phyloP scores from a whole-genome alignment of 2,888 invertebrate species.

The Isotomurus palustris region DNA sequence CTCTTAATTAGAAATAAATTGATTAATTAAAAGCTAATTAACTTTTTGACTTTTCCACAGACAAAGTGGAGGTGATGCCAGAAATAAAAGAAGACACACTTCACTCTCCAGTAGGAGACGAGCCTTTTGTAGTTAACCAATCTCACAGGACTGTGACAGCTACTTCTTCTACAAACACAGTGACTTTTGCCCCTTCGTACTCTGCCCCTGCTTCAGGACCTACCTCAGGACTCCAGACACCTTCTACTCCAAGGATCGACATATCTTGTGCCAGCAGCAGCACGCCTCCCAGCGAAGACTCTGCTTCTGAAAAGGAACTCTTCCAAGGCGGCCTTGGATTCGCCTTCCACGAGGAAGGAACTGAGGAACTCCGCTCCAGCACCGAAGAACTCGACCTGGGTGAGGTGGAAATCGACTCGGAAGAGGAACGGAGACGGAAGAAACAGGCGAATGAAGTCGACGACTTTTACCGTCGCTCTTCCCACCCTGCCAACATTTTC shows the following conservation, averaged over 20 bases:
- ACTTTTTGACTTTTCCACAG: background rate
- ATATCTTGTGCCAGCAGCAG: constrained; percentile 84
- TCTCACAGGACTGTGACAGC: constrained; percentile 25
- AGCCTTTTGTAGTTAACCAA: constrained; percentile 34
- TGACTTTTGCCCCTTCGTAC: constrained; percentile 32
- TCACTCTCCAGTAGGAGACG: constrained; percentile 55
- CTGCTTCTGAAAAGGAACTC: constrained; percentile 78
- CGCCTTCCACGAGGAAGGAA: constrained; percentile 62
- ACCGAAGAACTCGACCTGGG: constrained; percentile 79
- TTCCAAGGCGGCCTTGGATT: constrained; percentile 50
- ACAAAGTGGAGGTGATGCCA: constrained; percentile 48
- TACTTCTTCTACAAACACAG: constrained; percentile 35
- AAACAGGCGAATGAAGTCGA: constrained; percentile 29
- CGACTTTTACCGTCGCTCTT: constrained; percentile 36
- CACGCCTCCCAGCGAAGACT: constrained; percentile 78
- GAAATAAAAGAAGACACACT: constrained; percentile 52
- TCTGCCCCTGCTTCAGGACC: constrained; percentile 36
- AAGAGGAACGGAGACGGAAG: constrained; percentile 45
- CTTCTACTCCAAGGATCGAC: constrained; percentile 78
- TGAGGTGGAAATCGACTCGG: constrained; percentile 57
- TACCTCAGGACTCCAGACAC: constrained; percentile 56
- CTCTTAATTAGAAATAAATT: background rate
- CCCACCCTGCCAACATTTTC: constrained; percentile 44
- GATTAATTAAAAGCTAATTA: background rate
- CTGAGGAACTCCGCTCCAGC: constrained; percentile 77